Percentiles rank a stretch among this genome's conserved stretches.
Evolutionary conservation across 2,113 vertebrate species (phyloP).

Genomic region (Melospiza melodia): DNA sequence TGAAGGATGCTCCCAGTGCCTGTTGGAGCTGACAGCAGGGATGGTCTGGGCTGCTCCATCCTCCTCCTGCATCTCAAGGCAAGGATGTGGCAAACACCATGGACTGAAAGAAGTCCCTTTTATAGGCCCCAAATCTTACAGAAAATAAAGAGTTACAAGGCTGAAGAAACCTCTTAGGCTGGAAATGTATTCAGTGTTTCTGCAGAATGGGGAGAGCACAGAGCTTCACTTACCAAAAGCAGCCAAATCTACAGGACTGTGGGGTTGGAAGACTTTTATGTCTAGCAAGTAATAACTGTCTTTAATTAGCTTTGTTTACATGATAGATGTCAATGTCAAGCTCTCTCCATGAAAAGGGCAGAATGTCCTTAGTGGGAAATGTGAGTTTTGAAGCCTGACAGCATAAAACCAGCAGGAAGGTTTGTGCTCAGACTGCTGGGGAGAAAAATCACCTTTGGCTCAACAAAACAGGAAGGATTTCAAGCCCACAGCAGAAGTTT

Average conservation of each 20-base stretch:
- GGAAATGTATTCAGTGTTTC: background rate
- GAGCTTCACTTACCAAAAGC: background rate
- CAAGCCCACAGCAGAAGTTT: conserved; percentile 6
- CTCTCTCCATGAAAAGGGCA: background rate
- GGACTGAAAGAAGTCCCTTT: background rate
- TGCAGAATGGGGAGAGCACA: background rate
- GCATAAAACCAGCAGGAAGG: background rate
- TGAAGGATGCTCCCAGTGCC: background rate
- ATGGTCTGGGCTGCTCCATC: background rate
- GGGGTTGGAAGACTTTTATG: background rate
- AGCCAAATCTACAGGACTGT: background rate
- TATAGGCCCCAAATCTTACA: background rate
- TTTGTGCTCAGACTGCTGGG: background rate
- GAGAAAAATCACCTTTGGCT: conserved; percentile 47
- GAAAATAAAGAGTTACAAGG: background rate
- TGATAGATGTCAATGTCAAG: background rate
- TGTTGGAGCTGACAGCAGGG: background rate
- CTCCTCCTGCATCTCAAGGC: background rate
- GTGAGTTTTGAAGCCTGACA: background rate
- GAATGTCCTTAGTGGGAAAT: background rate
- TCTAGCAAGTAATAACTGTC: background rate
- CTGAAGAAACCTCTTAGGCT: background rate
- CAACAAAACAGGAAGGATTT: background rate
- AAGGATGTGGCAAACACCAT: background rate
- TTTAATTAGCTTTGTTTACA: background rate